Base-by-base conservation (phyloP, 2,797 vertebrate species). In the Lates japonicus region DNA sequence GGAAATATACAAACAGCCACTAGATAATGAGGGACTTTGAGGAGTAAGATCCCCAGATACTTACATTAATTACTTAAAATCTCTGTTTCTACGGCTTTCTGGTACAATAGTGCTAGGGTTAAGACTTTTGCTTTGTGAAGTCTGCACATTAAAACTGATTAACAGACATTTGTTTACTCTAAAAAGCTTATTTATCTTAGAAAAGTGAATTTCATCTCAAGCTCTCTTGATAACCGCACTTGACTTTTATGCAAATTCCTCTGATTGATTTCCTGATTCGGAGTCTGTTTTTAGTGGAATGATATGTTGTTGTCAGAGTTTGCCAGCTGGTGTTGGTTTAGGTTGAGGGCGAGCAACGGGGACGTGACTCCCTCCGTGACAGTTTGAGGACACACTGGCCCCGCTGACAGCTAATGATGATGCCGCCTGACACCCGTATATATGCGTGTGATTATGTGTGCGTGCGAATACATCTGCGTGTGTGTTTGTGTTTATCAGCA, bases 321-420 rank as follows among this genome's bases (percentile, higher is more conserved):
- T 61, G 54, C 62, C 82, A 88, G 89, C 81, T 81, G 81, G 87
- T 77, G 71, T 59, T 69, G 71, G 52, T 75, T 25, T 41, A 61
- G 60, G 60, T 70, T 58, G 72, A 77, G 76, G 78, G 25, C 14
- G 4, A 77, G 71, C 39, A 7, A 61, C 12, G 11, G 76, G 81
- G 80, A 86, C 33, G 3, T 35, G 73, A 69, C 60, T 84, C 67
- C 55, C 60, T 25, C 3, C 1, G 25, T 85, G 89, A 92, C 90
- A 91, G 89, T 90, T 91, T 90, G 75, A 81, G 86, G 90, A 83
- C 84, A 82, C 72, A 5, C 17, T 64, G 42, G 69, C 35, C 33
- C 68, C 0, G 2, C 67, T 79, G 87, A 75, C 74, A 64, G 82
- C 76, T 80, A 82, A 91, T 81, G 82, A 78, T 91, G 85, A 92